Evolutionary conservation across 2,888 invertebrate genomes (phyloP), one percentile per base, ranked within the genome.

Genomic region (Drosophila parthenogenetica): DNA sequence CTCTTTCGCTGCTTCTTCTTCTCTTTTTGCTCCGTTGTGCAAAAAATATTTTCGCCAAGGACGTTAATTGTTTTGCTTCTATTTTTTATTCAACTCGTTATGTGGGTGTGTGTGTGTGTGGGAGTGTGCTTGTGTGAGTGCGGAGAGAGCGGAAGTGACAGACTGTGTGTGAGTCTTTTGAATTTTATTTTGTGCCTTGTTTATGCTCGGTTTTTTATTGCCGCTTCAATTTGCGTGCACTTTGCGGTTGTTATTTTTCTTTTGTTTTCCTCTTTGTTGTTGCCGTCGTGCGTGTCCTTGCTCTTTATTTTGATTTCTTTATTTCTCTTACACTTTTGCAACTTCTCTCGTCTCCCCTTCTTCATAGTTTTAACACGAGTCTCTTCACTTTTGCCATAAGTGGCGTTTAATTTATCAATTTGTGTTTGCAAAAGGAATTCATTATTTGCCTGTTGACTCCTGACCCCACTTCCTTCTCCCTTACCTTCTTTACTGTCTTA

Each of bases 1-100:
- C 79, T 85, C 88, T 69, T 11, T 40, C n/a, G 25, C 61, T 45
- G 13, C 13, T 35, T 35, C 42, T 14, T 13, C 25, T 37, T 14
- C 43, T 22, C 35, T 29, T 29, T 49, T 32, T 39, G 4, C 11
- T 29, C 17, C 17, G 1, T 32, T 5, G 29, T 48, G 37, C 45
- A 57, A 57, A 88, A 84, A 80, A 72, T 70, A 81, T 78, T 77
- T 88, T 81, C 87, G 81, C 89, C 86, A 86, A 86, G 86, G 86
- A 89, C 86, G 86, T 86, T 89, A 86, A 86, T 89, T 89, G 86
- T 86, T 86, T 86, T 88, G 89, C 89, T 86, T 89, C 90, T 86
- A 86, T 86, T 86, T 86, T 85, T 77, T 78, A 62, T 68, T 40
- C 50, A 57, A 59, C 62, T 79, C 69, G 64, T 48, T 57, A 64